A percentile compares a stretch with the other conserved stretches of the same genome.
These are phyloP conservation scores for Dasypolia templi DNA, from an alignment of 2,888 invertebrate genomes.

Conservation along the genomic window DNA sequence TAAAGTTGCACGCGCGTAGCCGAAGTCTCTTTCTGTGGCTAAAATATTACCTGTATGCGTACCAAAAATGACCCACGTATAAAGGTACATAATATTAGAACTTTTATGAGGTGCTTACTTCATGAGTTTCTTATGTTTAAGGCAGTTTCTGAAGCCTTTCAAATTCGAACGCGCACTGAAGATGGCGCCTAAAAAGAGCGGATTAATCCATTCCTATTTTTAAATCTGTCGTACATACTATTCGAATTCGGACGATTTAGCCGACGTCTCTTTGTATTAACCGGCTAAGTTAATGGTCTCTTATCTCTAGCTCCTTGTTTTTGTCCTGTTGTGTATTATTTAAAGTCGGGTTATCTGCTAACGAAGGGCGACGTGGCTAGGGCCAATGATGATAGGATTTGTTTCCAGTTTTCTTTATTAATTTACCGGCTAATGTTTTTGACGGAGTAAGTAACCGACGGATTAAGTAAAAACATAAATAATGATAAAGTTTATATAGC, in stretches of 20 bases:
- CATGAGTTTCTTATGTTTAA: neutral
- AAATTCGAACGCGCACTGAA: conserved; percentile 19
- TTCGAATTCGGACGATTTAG: conserved; percentile 78
- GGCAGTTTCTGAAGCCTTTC: neutral
- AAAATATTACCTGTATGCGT: neutral
- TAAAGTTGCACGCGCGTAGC: too few relatives aligned
- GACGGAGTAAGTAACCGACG: conserved; percentile 53
- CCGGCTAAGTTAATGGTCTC: conserved; percentile 83
- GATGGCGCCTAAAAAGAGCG: conserved; percentile 37
- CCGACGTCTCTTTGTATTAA: conserved; percentile 83
- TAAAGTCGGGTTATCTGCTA: conserved; percentile 81
- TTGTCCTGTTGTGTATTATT: conserved; percentile 83
- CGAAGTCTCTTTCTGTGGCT: neutral
- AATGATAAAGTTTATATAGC: conserved; percentile 51
- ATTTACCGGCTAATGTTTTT: conserved; percentile 67
- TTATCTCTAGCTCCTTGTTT: conserved; percentile 83
- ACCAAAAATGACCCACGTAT: neutral
- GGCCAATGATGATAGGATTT: conserved; percentile 68
- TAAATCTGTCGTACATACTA: conserved; percentile 59
- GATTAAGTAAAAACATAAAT: conserved; percentile 40
- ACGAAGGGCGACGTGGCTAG: conserved; percentile 76
- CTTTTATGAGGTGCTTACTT: neutral
- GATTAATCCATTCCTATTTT: conserved; percentile 59
- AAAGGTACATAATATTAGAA: too few relatives aligned
- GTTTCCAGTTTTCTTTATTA: conserved; percentile 69